Conservation (phyloP, 2,113 vertebrate species). For the Python bivittatus region DNA sequence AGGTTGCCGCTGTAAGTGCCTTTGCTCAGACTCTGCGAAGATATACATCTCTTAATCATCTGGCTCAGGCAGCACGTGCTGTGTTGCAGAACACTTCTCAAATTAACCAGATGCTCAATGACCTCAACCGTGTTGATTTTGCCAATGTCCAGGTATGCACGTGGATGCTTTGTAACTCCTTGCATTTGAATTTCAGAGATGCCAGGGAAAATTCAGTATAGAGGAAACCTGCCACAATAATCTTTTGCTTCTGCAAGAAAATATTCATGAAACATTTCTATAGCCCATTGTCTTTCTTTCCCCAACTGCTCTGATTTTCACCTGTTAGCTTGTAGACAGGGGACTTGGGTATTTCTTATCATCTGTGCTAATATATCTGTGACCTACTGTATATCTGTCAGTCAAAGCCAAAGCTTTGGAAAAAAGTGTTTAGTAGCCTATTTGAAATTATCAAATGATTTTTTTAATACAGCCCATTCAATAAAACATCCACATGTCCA, state of each 20-base stretch:
- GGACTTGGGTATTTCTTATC: neutral
- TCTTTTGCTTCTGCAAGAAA: neutral
- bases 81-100: conserved; percentile 99
- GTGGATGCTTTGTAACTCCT: too few relatives aligned
- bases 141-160: conserved; percentile 95
- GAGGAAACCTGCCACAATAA: neutral
- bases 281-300: neutral
- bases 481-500: neutral
- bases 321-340: neutral
- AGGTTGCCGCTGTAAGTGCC: conserved; percentile 98
- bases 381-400: neutral
- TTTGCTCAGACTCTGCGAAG: conserved; percentile 98
- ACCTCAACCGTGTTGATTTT: conserved; percentile 99
- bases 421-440: neutral
- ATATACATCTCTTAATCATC: conserved; percentile 98
- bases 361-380: neutral
- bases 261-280: neutral
- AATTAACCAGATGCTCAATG: conserved; percentile 99
- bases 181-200: neutral
- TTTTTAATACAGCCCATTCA: neutral
- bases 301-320: neutral
- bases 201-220: neutral
- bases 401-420: neutral
- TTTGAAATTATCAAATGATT: neutral
- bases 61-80: conserved; percentile 97